A percentile compares a stretch with the other conserved stretches of the same genome.
These are phyloP conservation scores for Oncopodura yosiiana DNA, from an alignment of 1,140 invertebrate genomes.

Conservation along the genomic window DNA sequence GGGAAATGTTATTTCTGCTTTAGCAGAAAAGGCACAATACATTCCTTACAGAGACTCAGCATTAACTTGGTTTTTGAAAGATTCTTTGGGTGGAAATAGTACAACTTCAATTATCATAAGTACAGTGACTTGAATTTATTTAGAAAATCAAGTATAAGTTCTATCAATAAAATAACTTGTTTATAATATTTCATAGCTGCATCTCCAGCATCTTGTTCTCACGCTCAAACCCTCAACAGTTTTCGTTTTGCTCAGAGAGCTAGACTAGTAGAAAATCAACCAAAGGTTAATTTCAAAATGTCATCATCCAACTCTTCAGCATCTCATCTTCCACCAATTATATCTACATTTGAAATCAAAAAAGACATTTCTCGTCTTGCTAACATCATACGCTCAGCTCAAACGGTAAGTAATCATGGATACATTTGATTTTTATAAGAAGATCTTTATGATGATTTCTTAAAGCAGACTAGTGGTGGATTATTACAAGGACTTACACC, in stretches of 20 bases:
- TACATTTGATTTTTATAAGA: neutral
- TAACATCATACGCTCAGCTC: constrained; percentile 28
- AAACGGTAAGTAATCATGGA: constrained; percentile 21
- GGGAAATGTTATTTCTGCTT: constrained; percentile 64
- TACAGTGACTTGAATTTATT: constrained; percentile 36
- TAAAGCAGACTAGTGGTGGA: constrained; percentile 35
- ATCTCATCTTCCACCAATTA: constrained; percentile 5
- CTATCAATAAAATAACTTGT: no score
- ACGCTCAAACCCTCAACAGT: constrained; percentile 60
- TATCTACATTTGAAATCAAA: constrained; percentile 28
- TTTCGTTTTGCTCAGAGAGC: constrained; percentile 58
- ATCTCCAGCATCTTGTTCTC: constrained; percentile 55
- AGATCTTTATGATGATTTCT: neutral
- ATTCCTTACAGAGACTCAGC: constrained; percentile 65
- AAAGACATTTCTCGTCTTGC: constrained; percentile 32
- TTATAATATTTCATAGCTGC: constrained; percentile 47
- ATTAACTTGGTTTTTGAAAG: constrained; percentile 63
- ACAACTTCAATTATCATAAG: constrained; percentile 55
- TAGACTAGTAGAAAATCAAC: constrained; percentile 57
- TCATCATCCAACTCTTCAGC: neutral
- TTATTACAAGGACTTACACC: constrained; percentile 29
- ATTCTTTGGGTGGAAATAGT: constrained; percentile 54
- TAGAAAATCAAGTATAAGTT: neutral
- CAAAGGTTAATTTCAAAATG: constrained; percentile 42
- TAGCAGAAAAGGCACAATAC: constrained; percentile 43